phyloP scores from a whole-genome alignment of 1,140 invertebrate species.

The Argopecten irradians region DNA sequence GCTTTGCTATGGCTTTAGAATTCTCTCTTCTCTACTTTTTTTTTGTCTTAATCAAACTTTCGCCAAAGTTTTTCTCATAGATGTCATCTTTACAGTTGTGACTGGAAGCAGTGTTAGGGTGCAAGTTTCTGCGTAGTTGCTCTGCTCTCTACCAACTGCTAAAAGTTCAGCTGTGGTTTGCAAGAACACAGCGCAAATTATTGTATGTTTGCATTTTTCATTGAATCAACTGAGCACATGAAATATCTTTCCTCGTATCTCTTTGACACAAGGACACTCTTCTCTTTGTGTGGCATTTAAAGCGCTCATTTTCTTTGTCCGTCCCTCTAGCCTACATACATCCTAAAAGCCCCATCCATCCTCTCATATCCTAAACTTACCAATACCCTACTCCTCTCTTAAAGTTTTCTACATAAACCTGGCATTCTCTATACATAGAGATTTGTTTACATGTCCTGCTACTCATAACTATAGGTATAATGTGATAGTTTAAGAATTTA shows the following conservation, averaged over 20 bases:
- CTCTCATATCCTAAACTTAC: not conserved
- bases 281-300: not conserved
- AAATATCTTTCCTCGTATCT: not conserved
- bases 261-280: not conserved
- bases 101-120: constrained; percentile 1
- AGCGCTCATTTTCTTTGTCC: not conserved
- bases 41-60: not conserved
- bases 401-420: too few relatives aligned
- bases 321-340: not conserved
- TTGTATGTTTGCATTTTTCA: constrained; percentile 23
- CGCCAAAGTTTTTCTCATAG: not conserved
- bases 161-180: not conserved
- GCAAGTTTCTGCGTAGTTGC: not conserved
- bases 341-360: not conserved
- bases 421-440: too few relatives aligned
- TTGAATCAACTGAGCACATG: not conserved
- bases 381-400: too few relatives aligned
- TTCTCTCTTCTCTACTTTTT: not conserved
- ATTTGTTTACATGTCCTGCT: too few relatives aligned
- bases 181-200: not conserved
- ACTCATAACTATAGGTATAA: too few relatives aligned
- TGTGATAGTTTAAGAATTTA: too few relatives aligned
- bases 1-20: constrained; percentile 21
- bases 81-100: not conserved
- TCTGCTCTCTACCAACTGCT: constrained; percentile 5